Percentiles rank a stretch among this genome's conserved stretches.
Conservation (phyloP, 2,797 vertebrate species). For the Natrix natrix region DNA sequence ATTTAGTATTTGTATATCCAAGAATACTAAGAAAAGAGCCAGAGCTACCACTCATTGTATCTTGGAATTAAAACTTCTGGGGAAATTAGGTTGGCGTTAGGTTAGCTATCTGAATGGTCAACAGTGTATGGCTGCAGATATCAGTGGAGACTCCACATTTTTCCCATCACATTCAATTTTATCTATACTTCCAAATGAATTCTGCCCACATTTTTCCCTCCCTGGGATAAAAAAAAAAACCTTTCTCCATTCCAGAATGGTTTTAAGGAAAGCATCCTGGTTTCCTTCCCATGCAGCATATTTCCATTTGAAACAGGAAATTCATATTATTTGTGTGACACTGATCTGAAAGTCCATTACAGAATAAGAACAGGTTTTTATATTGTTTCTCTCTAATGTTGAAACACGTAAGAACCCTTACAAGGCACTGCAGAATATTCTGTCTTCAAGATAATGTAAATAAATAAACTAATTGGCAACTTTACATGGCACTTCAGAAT, state of each 20-base stretch:
- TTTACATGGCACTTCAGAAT: not conserved
- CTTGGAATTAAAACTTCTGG: constrained; percentile 16
- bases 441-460: not conserved
- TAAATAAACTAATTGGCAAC: not conserved
- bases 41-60: not conserved
- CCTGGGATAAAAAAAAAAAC: not conserved
- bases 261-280: not conserved
- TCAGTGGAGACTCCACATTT: not conserved
- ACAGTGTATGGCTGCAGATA: not conserved
- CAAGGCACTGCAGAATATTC: not conserved
- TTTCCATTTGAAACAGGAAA: not conserved
- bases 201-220: too few species aligned
- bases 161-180: not conserved
- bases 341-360: constrained; percentile 6
- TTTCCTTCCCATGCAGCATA: not conserved
- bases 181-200: not conserved
- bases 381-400: not conserved
- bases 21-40: not conserved
- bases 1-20: not conserved
- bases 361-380: not conserved
- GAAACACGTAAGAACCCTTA: not conserved
- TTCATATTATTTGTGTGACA: not conserved
- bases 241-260: not conserved
- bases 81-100: not conserved
- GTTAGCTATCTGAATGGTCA: not conserved